A percentile compares a stretch with the other conserved stretches of the same genome.
These are phyloP conservation scores for Pandemis cinnamomeana DNA, from an alignment of 2,888 invertebrate species.

Conservation along the genomic window DNA sequence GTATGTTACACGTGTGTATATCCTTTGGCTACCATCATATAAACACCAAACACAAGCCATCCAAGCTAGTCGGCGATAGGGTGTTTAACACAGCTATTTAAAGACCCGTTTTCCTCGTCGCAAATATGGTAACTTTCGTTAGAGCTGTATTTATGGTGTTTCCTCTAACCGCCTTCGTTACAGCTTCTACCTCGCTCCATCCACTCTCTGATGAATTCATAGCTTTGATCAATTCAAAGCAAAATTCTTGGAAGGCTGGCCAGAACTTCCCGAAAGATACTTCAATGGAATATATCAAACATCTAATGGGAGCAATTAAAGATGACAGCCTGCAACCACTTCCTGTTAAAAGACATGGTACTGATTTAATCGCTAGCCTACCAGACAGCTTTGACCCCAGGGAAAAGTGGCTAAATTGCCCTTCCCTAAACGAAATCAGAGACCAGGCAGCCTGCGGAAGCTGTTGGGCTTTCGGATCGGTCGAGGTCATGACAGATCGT, in stretches of 20 bases:
- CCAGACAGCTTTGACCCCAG: constrained; percentile 93
- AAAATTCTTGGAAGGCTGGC: constrained; percentile 91
- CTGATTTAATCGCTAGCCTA: constrained; percentile 74
- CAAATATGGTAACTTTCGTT: too few relatives aligned
- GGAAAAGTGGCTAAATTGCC: constrained; percentile 92
- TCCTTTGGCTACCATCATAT: too few relatives aligned
- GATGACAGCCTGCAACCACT: constrained; percentile 81
- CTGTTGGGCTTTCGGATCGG: constrained; percentile 97
- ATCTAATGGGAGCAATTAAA: constrained; percentile 89
- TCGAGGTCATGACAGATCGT: constrained; percentile 95
- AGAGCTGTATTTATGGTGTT: too few relatives aligned
- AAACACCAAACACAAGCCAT: too few relatives aligned
- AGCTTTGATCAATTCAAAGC: constrained; percentile 86
- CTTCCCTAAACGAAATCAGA: constrained; percentile 91
- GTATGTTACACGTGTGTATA: too few relatives aligned
- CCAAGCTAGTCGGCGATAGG: too few relatives aligned
- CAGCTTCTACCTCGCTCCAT: constrained; percentile 59
- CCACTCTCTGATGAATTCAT: constrained; percentile 90
- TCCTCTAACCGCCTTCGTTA: not conserved
- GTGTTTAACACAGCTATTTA: too few relatives aligned
- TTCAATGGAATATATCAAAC: constrained; percentile 85
- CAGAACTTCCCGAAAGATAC: constrained; percentile 88
- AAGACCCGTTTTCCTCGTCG: too few relatives aligned
- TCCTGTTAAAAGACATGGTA: constrained; percentile 65
- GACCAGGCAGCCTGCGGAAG: constrained; percentile 96